These are phyloP conservation scores for Brachionus rubens DNA, from an alignment of 1,140 invertebrate species.

Conservation along the genomic window DNA sequence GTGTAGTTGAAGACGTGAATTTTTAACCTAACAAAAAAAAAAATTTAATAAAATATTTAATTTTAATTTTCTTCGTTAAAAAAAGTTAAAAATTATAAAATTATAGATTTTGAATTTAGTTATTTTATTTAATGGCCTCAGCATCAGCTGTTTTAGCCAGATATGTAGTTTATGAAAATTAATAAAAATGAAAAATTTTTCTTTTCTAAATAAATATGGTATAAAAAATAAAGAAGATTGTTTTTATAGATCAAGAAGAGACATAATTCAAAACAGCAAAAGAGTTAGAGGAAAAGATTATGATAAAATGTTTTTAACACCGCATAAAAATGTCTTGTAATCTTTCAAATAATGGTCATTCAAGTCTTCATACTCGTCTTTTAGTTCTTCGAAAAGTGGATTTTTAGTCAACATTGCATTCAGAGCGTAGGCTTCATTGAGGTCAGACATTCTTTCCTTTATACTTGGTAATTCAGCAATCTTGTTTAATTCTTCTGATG, in stretches of 20 bases:
- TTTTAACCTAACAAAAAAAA: no score
- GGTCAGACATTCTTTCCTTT: not conserved
- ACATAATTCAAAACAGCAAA: not conserved
- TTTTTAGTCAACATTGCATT: not conserved
- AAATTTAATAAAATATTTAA: no score
- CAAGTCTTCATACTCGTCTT: not conserved
- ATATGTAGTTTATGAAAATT: not conserved
- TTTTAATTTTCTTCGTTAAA: no score
- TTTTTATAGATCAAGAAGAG: not conserved
- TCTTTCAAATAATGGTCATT: not conserved
- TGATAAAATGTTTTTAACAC: not conserved
- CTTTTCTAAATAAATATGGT: no score
- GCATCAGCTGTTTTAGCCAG: not conserved
- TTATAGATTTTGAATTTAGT: not conserved
- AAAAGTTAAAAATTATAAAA: no score
- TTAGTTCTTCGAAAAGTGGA: not conserved
- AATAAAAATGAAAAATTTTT: no score
- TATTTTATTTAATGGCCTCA: slow-evolving; percentile 7
- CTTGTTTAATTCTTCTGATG: not conserved
- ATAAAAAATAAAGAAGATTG: no score
- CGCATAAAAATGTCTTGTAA: slow-evolving; percentile 5
- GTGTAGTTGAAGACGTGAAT: no score
- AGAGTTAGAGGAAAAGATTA: not conserved
- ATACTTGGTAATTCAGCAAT: not conserved
- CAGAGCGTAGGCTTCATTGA: not conserved